These are phyloP conservation scores for Myrmecophaga tridactyla DNA, from an alignment of 2,113 vertebrate genomes.

Conservation along the genomic window DNA sequence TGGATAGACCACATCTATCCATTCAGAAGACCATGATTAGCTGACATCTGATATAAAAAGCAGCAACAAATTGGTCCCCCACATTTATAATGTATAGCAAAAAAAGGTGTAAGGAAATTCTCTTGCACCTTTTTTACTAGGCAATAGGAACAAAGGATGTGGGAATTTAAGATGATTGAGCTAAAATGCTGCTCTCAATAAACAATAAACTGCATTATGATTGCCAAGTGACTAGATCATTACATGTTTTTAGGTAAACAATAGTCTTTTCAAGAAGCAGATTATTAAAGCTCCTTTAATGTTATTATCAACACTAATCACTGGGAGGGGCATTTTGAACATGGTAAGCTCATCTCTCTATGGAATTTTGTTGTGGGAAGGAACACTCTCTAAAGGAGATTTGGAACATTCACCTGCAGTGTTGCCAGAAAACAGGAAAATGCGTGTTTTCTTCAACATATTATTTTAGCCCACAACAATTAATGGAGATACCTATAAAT, in stretches of 20 bases:
- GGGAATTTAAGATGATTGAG: constrained; percentile 4
- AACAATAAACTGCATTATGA: background rate
- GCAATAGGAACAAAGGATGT: background rate
- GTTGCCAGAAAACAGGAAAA: background rate
- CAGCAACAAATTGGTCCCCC: background rate
- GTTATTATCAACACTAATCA: background rate
- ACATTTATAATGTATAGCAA: too few species aligned
- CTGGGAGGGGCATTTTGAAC: background rate
- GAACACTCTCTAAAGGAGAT: background rate
- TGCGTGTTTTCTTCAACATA: background rate
- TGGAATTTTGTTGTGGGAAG: background rate
- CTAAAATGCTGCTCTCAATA: background rate
- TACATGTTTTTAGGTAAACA: background rate
- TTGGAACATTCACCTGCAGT: background rate
- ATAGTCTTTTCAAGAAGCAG: background rate
- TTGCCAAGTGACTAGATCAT: background rate
- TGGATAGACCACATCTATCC: background rate
- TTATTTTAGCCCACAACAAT: background rate
- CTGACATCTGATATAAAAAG: background rate
- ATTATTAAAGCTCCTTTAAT: background rate
- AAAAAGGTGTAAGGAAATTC: too few species aligned
- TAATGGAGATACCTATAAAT: background rate
- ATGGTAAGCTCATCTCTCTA: background rate
- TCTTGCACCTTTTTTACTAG: background rate
- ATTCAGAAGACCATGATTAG: background rate